phyloP scores from a whole-genome alignment of 2,113 vertebrate genomes.

The Muscicapa adusta region DNA sequence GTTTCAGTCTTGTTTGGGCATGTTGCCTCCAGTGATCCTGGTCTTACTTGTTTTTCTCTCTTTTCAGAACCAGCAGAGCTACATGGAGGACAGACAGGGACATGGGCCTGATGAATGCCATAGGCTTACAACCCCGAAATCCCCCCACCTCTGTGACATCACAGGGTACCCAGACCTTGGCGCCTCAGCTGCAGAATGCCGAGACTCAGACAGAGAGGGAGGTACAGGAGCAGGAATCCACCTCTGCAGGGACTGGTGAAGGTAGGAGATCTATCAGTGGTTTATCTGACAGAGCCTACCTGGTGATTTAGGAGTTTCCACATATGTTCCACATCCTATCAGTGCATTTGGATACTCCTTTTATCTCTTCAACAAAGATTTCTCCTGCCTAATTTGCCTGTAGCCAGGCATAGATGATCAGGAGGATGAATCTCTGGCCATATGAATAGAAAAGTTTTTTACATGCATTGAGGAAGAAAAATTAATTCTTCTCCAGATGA shows the following conservation, averaged over 20 bases:
- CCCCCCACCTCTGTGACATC: conserved; percentile 94
- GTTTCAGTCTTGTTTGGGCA: not conserved
- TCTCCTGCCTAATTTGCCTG: not conserved
- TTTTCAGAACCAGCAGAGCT: conserved; percentile 85
- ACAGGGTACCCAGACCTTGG: conserved; percentile 94
- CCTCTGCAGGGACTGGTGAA: conserved; percentile 71
- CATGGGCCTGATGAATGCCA: conserved; percentile 98
- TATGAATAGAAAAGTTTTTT: not conserved
- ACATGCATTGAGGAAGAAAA: not conserved
- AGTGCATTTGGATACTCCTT: not conserved
- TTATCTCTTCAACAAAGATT: not conserved
- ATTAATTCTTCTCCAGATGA: not conserved
- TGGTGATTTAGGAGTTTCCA: not conserved
- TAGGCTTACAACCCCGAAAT: conserved; percentile 93
- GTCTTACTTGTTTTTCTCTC: conserved; percentile 25
- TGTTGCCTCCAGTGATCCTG: not conserved
- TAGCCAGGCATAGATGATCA: not conserved
- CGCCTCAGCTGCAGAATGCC: conserved; percentile 91
- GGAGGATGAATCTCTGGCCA: not conserved
- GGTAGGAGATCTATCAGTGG: conserved; percentile 49
- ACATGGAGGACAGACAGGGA: conserved; percentile 93
- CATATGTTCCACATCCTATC: not conserved
- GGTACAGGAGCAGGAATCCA: conserved; percentile 77
- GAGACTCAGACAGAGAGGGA: conserved; percentile 96
- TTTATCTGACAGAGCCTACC: not conserved